These are phyloP conservation scores for Mus spretus DNA, from an alignment of 2,797 vertebrate genomes.

Conservation along the genomic window DNA sequence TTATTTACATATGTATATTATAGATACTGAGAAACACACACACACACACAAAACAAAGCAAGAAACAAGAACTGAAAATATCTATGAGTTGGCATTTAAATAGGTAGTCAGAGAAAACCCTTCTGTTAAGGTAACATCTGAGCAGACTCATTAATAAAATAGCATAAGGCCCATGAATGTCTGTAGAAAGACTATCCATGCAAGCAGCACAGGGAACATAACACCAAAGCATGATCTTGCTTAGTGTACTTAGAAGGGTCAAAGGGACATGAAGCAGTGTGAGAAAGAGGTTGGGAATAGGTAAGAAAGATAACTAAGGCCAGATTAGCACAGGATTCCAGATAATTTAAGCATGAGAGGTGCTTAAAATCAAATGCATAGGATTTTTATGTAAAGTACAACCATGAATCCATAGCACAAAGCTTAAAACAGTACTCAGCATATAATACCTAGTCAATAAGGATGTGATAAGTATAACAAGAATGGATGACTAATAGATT, in stretches of 20 bases:
- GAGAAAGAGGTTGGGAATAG: background rate
- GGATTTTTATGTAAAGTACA: background rate
- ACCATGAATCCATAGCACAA: background rate
- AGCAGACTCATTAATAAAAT: slow-evolving; percentile 41
- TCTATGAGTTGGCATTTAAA: background rate
- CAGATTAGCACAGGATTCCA: background rate
- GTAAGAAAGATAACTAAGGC: background rate
- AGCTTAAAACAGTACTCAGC: background rate
- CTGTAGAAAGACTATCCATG: background rate
- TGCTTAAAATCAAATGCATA: background rate
- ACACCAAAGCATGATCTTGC: background rate
- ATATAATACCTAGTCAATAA: background rate
- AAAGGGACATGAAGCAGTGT: background rate
- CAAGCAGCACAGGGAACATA: background rate
- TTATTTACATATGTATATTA: background rate
- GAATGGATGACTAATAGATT: background rate
- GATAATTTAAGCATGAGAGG: background rate
- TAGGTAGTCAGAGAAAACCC: background rate
- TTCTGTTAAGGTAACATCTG: background rate
- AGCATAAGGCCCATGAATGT: background rate
- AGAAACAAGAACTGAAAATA: slow-evolving; percentile 28
- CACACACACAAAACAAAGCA: background rate
- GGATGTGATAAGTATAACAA: background rate
- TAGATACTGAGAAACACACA: background rate
- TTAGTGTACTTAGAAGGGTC: background rate